These are phyloP conservation scores for Cephus cinctus DNA, from an alignment of 1,140 invertebrate species.

Conservation along the genomic window DNA sequence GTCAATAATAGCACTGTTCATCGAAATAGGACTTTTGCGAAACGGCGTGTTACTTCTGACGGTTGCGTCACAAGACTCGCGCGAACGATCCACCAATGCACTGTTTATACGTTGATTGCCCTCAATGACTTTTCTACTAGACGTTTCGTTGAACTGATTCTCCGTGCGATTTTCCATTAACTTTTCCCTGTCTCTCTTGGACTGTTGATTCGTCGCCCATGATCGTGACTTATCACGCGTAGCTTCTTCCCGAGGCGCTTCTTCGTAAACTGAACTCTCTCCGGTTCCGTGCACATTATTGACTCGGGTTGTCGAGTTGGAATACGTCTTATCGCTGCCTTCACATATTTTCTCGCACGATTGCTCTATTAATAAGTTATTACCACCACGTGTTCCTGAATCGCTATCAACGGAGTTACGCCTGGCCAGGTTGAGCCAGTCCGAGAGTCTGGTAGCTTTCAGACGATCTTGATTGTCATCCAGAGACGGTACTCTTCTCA, in stretches of 20 bases:
- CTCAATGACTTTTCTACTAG: not conserved
- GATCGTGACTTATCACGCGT: not conserved
- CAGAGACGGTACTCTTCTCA: not conserved
- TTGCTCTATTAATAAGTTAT: slow-evolving; percentile 22
- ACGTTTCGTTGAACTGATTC: too few species aligned
- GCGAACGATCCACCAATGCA: slow-evolving; percentile 26
- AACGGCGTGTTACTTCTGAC: slow-evolving; percentile 22
- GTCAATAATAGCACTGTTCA: slow-evolving; percentile 46
- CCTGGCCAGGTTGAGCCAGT: slow-evolving; percentile 58
- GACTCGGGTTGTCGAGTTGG: too few species aligned
- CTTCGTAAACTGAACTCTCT: not conserved
- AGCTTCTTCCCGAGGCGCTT: not conserved
- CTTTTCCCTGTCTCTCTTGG: too few species aligned
- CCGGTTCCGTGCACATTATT: not conserved
- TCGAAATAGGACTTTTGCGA: slow-evolving; percentile 36
- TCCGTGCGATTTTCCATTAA: too few species aligned
- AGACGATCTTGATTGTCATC: slow-evolving; percentile 39
- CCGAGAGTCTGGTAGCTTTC: slow-evolving; percentile 51
- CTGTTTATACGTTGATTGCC: slow-evolving; percentile 26
- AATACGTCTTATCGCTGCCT: too few species aligned
- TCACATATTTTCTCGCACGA: slow-evolving; percentile 10
- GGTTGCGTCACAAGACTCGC: slow-evolving; percentile 14
- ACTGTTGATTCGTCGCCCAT: too few species aligned
- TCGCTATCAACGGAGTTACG: slow-evolving; percentile 27
- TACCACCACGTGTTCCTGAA: slow-evolving; percentile 13